Conservation (phyloP, 2,797 vertebrate genomes). For the Harpagifer antarcticus region DNA sequence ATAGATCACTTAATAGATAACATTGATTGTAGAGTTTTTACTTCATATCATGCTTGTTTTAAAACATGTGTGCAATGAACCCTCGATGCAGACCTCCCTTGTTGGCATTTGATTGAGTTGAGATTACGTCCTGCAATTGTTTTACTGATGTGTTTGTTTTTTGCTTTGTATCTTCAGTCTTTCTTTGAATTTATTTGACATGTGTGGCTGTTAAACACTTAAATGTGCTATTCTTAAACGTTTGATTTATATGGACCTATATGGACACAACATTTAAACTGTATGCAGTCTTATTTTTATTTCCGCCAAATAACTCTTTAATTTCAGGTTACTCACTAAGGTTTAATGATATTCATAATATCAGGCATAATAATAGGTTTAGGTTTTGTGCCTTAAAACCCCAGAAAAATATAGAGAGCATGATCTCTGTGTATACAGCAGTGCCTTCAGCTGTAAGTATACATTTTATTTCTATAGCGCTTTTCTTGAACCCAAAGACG, state of each 20-base stretch:
- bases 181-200: neutral
- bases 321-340: neutral
- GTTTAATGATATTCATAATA: neutral
- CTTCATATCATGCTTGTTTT: neutral
- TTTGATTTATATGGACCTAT: neutral
- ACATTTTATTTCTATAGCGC: too few species aligned
- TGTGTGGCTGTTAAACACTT: neutral
- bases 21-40: neutral
- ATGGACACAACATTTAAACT: neutral
- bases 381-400: neutral
- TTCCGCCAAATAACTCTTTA: neutral
- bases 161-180: neutral
- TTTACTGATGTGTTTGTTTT: neutral
- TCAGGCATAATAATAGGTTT: neutral
- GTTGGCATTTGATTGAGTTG: neutral
- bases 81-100: neutral
- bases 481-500: too few species aligned
- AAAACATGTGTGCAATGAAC: neutral
- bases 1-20: neutral
- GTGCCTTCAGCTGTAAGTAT: neutral
- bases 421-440: neutral
- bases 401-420: neutral
- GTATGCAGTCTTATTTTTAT: neutral
- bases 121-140: neutral
- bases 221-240: neutral